Conservation (phyloP, 2,113 vertebrate species). For the Lutjanus erythropterus region DNA sequence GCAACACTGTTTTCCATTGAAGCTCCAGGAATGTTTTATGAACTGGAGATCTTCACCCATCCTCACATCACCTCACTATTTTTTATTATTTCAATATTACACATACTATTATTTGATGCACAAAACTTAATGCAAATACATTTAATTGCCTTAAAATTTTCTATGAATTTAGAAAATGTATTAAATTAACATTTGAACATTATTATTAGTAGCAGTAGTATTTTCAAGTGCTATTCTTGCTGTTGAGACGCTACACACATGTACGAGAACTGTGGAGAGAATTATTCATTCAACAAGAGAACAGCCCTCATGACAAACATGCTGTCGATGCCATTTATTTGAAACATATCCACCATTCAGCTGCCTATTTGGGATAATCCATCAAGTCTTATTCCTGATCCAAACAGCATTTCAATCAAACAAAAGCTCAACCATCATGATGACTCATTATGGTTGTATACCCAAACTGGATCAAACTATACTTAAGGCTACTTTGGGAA, state of each 20-base stretch:
- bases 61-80: too few relatives aligned
- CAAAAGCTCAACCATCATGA: constrained; percentile 26
- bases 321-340: constrained; percentile 40
- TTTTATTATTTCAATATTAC: too few relatives aligned
- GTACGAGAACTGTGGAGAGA: constrained; percentile 16
- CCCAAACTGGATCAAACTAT: constrained; percentile 37
- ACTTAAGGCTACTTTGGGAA: constrained; percentile 33
- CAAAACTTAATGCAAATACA: too few relatives aligned
- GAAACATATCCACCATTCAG: constrained; percentile 34
- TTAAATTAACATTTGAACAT: too few relatives aligned
- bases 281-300: constrained; percentile 29
- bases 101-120: too few relatives aligned
- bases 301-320: constrained; percentile 26
- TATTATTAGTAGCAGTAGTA: too few relatives aligned
- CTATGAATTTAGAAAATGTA: too few relatives aligned
- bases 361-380: constrained; percentile 27
- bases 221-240: background rate
- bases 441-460: constrained; percentile 24
- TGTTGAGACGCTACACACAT: background rate
- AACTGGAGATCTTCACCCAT: too few relatives aligned
- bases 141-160: too few relatives aligned
- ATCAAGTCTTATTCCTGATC: constrained; percentile 37
- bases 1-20: too few relatives aligned
- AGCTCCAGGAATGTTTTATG: too few relatives aligned
- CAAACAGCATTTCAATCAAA: constrained; percentile 50